Evolutionary conservation across 1,140 invertebrate genomes (phyloP), one percentile per base, ranked within the genome.

Genomic region (Magallana angulata): DNA sequence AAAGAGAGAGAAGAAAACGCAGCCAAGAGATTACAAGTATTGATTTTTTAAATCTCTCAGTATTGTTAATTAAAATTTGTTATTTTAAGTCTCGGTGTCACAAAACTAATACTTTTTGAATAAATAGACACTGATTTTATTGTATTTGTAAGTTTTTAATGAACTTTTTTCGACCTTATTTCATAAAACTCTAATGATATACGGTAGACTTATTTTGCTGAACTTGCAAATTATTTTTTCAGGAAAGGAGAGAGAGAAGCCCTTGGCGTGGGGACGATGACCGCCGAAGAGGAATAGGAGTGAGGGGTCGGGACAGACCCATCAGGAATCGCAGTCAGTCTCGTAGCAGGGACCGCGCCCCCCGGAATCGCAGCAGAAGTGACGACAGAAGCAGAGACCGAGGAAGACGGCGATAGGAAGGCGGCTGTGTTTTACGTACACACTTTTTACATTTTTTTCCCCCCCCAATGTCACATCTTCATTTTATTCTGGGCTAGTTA

Each of bases 1-100:
- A 88, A 85, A 83, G 84, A 85, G 85, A 68, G 57, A 85, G 85
- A 83, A 84, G 85, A 88, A 59, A 88, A 36, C 12, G 80, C 24
- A 89, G 82, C 82, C 60, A 84, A 84, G 58, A 57, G 81, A 58
- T 12, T 57, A 58, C 81, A 82, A 58, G 81, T 82, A 48, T 48
- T 48, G 36, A 4, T 48, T 48, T 48, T 48, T 48, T 48, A 5
- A 48, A 48, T 48, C 2, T 48, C 36, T 48, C 36, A 2, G 36
- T 48, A 48, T 48, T 48, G 36, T 48, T 48, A 0, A 48, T 48
- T 48, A 48, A 48, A 48, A 48, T 48, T 48, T 48, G 36, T 48
- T 48, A 4, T 48, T 48, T 48, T 48, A 0, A 48, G 36, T 48
- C 36, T 48, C 36, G 0, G 36, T 48, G 36, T 48, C 36, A 48